Percentiles rank a stretch among this genome's conserved stretches.
Conservation (phyloP, 2,113 vertebrate species). For the Rhinolophus sinicus region DNA sequence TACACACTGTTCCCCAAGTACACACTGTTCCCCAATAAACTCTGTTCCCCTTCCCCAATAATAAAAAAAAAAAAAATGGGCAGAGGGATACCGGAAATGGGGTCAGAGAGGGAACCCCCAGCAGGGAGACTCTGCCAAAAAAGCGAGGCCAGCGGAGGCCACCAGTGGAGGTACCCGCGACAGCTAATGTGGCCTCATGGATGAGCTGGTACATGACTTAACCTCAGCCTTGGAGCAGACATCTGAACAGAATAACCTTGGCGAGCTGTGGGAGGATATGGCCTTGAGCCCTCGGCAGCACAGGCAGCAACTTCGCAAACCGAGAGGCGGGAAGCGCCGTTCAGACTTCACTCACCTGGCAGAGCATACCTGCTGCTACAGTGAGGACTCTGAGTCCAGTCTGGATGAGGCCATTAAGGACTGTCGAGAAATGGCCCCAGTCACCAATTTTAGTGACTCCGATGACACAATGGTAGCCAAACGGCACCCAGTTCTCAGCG, state of each 20-base stretch:
- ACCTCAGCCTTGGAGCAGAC: constrained; percentile 96
- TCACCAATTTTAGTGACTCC: constrained; percentile 93
- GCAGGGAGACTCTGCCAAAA: too few relatives aligned
- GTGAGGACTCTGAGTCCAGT: constrained; percentile 94
- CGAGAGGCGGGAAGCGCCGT: constrained; percentile 91
- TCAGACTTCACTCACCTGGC: constrained; percentile 90
- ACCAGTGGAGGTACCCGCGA: too few relatives aligned
- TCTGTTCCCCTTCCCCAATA: too few relatives aligned
- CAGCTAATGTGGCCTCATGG: constrained; percentile 87
- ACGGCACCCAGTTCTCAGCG: constrained; percentile 88
- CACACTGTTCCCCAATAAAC: too few relatives aligned
- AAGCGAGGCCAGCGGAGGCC: too few relatives aligned
- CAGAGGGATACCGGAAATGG: too few relatives aligned
- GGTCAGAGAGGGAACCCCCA: too few relatives aligned
- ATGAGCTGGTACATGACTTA: constrained; percentile 96
- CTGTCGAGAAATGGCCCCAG: constrained; percentile 86
- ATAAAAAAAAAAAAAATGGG: too few relatives aligned
- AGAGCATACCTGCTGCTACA: constrained; percentile 90
- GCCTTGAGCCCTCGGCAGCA: constrained; percentile 93
- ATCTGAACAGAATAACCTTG: constrained; percentile 93
- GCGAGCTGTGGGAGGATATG: constrained; percentile 95
- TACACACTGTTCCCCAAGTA: too few relatives aligned
- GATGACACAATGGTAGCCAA: constrained; percentile 88
- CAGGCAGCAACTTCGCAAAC: constrained; percentile 92
- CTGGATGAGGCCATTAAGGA: constrained; percentile 91